Conservation (phyloP, 2,888 invertebrate genomes). For the Zaprionus obscuricornis region DNA sequence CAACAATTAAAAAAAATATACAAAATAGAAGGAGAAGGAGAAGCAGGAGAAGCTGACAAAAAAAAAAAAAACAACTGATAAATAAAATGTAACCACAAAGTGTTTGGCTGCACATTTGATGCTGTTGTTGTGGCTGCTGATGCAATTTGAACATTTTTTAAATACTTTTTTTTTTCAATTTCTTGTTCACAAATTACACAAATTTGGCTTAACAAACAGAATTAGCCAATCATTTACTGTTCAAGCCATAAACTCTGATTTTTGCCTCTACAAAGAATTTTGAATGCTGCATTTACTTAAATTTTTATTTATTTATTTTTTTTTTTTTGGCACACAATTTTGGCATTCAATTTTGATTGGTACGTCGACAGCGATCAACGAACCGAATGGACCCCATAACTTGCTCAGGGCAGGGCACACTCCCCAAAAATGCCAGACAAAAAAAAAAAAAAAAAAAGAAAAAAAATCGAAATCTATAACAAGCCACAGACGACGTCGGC, state of each 20-base stretch:
- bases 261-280: constrained; percentile 34
- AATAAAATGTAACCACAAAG: constrained; percentile 48
- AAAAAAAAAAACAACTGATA: constrained; percentile 47
- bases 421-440: constrained; percentile 50
- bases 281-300: constrained; percentile 2
- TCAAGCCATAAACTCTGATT: constrained; percentile 9
- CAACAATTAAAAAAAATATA: constrained; percentile 79
- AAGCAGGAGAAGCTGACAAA: no score
- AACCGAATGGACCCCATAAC: constrained; percentile 18
- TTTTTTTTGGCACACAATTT: constrained; percentile 39
- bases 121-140: constrained; percentile 40
- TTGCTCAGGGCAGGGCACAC: constrained; percentile 46
- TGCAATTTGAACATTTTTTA: constrained; percentile 76
- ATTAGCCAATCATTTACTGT: constrained; percentile 43
- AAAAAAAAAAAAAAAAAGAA: neutral
- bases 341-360: constrained; percentile 56
- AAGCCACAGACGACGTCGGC: constrained; percentile 4
- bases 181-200: constrained; percentile 60
- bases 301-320: no score
- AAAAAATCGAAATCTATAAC: constrained; percentile 33
- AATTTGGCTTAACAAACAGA: constrained; percentile 20
- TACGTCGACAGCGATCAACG: constrained; percentile 15
- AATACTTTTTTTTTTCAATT: constrained; percentile 67
- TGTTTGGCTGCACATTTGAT: neutral
- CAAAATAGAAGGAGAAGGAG: no score